Evolutionary conservation across 2,797 vertebrate species (phyloP), one percentile per base, ranked within the genome.

Genomic region (Falco peregrinus): DNA sequence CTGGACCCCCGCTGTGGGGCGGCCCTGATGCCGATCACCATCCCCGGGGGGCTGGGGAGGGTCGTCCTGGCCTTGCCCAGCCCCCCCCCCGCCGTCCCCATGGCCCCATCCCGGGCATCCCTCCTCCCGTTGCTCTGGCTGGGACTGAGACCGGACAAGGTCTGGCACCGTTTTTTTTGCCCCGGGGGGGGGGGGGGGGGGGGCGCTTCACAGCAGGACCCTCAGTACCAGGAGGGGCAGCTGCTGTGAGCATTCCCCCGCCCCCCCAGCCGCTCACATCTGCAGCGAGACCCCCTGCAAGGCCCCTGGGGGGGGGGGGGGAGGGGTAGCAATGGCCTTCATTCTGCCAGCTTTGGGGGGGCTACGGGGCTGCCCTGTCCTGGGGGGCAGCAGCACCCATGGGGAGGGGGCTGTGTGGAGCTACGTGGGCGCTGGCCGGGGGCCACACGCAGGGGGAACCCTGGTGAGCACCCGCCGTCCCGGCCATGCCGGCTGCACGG

Each of bases 401-500:
- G 56, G 56, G 41, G 11, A 56, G 54, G 14, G 56, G 39, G n/a
- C 54, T 11, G 71, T 2, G 15, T 3, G 16, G 59, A 19, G 11
- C 6, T 48, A 10, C n/a, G 59, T 4, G 1, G 51, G 21, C 1
- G 0, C 39, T 57, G 67, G 21, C 28, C 6, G 2, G 15, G 21
- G 61, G 17, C 16, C 63, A 47, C 5, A 7, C 7, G 31, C 63
- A 53, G 75, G 39, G 82, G 20, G 57, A 57, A 67, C 21, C n/a
- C 33, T 51, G 70, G 41, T 9, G 7, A 54, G 22, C 3, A 3
- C 17, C 48, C 14, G 57, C 64, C 48, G 6, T 8, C 17, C 65
- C 3, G 1, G 24, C 12, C 71, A 17, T 7, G 48, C 16, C 35
- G 1, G 1, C 39, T 54, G 25, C 0, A 2, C 8, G 4, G 41